phyloP scores from a whole-genome alignment of 2,797 vertebrate species.

The Eulemur mongoz region DNA sequence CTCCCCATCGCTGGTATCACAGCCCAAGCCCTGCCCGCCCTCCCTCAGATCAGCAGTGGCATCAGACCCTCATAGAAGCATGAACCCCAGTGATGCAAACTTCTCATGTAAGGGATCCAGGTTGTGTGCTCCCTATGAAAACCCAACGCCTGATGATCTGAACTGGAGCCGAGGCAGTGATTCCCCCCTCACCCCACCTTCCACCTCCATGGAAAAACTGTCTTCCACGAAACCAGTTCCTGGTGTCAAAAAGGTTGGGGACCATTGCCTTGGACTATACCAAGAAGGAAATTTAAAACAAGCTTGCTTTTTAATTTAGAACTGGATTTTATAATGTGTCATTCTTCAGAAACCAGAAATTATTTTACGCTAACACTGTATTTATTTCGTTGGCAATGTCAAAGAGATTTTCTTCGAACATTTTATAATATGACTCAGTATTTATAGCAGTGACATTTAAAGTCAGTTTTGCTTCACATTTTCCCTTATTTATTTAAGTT shows the following conservation, averaged over 20 bases:
- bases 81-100: no score
- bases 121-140: no score
- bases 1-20: no score
- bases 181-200: fast-evolving
- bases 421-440: constrained; percentile 46
- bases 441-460: constrained; percentile 36
- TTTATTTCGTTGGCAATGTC: constrained; percentile 57
- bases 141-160: no score
- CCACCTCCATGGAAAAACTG: no score
- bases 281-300: neutral
- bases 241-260: no score
- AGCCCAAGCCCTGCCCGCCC: no score
- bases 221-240: no score
- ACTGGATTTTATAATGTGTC: constrained; percentile 30
- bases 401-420: constrained; percentile 27
- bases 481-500: constrained; percentile 44
- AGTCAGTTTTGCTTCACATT: constrained; percentile 59
- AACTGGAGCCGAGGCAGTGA: no score
- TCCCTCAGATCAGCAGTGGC: no score
- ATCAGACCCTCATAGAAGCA: no score
- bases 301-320: constrained; percentile 31
- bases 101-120: no score
- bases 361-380: constrained; percentile 23
- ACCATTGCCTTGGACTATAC: neutral
- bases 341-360: constrained; percentile 39